Evolutionary conservation across 2,888 invertebrate species (phyloP).

Genomic region (Listrodromus nycthemerus): DNA sequence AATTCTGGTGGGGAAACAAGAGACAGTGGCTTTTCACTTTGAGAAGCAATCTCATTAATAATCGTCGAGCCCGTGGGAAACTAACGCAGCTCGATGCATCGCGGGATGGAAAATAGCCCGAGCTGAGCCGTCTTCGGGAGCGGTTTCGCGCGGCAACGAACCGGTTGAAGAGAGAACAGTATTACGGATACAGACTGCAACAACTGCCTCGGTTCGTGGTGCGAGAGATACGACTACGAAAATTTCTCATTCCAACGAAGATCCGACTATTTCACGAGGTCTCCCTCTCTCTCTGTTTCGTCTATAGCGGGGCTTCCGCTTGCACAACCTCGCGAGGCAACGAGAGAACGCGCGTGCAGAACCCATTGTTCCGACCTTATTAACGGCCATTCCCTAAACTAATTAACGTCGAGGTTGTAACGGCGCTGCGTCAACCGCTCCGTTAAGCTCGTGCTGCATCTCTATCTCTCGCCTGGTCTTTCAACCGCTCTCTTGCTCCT

Average conservation of each 20-base stretch:
- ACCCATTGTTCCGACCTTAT: slow-evolving; percentile 67
- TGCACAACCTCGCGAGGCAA: slow-evolving; percentile 43
- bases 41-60: slow-evolving; percentile 63
- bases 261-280: not conserved
- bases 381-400: slow-evolving; percentile 70
- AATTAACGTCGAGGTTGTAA: slow-evolving; percentile 70
- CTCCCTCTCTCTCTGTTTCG: not conserved
- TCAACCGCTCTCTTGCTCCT: slow-evolving; percentile 1
- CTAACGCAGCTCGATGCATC: slow-evolving; percentile 60
- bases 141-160: not conserved
- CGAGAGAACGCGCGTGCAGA: slow-evolving; percentile 59
- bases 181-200: slow-evolving; percentile 1
- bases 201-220: not conserved
- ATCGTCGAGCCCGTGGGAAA: slow-evolving; percentile 57
- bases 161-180: slow-evolving; percentile 1
- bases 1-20: not conserved
- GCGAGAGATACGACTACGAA: slow-evolving; percentile 57
- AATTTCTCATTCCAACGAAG: slow-evolving; percentile 61
- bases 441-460: slow-evolving; percentile 53
- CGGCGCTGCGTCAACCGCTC: slow-evolving; percentile 65
- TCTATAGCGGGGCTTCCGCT: slow-evolving; percentile 22
- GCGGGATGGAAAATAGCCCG: slow-evolving; percentile 56
- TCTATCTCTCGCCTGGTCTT: not conserved
- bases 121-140: slow-evolving; percentile 36
- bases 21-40: slow-evolving; percentile 19